Base-by-base conservation (phyloP, 2,888 invertebrate species). In the Lasioglossum malachurum region DNA sequence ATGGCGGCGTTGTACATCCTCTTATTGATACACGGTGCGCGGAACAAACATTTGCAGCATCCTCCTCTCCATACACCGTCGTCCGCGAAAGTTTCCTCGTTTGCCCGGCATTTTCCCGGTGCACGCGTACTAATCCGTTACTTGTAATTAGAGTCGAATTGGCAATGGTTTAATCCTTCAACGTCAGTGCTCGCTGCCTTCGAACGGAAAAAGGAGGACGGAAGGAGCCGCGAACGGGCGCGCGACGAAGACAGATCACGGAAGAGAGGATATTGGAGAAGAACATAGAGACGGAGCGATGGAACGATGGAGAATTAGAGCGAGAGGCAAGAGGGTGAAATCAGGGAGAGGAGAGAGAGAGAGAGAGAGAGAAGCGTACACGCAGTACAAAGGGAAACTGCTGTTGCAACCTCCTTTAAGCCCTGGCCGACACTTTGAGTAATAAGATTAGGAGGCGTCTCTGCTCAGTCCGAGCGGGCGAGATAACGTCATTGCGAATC, bases 101-200 rank as follows among this genome's bases (percentile, higher is more conserved):
- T 94, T 93, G 89, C 92, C 91, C 90, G 87, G 76, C 90, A 88
- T 86, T 89, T 90, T 91, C 87, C 89, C 85, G 73, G 83, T 83
- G 89, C 90, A 89, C 92, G 92, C 93, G 92, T 94, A 94, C 94
- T 94, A 95, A 95, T 95, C 93, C 93, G 94, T 94, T 94, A 94
- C 93, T 94, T 93, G 93, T 95, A 95, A 95, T 95, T 95, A 94
- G 94, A 94, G 93, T 93, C 92, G 94, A 94, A 95, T 94, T 94
- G 94, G 94, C 94, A 95, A 94, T 94, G 94, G 94, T 94, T 95
- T 93, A 94, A 95, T 95, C 93, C 94, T 91, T 95, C 94, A 94
- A 94, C 93, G 94, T 94, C 94, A 91, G 88, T 91, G 89, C 82
- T 82, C 60, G 84, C 84, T 76, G 86, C 69, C 57, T 84, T 80